Conservation (phyloP, 2,113 vertebrate genomes). For the Platanista minor region DNA sequence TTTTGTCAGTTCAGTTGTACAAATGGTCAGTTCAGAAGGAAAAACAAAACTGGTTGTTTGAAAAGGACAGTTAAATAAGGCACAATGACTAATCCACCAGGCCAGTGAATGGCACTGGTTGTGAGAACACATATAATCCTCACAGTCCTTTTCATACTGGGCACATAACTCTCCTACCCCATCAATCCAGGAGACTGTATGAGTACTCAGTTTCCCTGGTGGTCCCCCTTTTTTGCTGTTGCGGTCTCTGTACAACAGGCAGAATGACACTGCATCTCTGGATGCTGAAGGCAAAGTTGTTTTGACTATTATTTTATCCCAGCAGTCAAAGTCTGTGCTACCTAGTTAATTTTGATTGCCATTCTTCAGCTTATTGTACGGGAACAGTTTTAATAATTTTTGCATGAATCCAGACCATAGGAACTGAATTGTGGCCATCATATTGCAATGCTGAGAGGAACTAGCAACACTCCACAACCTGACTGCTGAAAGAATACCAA, state of each 20-base stretch:
- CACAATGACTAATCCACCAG: background rate
- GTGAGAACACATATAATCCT: background rate
- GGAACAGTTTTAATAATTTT: constrained; percentile 16
- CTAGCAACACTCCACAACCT: background rate
- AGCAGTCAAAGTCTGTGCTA: background rate
- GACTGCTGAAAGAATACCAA: background rate
- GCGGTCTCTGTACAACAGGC: background rate
- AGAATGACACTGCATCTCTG: background rate
- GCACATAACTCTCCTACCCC: too few species aligned
- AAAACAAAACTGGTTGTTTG: background rate
- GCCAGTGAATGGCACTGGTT: background rate
- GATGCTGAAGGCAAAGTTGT: background rate
- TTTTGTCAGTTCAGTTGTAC: background rate
- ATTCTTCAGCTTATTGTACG: background rate
- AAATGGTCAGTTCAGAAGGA: background rate
- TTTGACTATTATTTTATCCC: background rate
- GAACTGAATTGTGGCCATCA: background rate
- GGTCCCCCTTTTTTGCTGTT: background rate
- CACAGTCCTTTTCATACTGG: background rate
- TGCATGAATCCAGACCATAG: background rate
- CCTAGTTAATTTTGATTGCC: background rate
- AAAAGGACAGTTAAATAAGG: background rate
- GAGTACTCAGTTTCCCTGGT: background rate
- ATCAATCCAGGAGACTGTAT: background rate
- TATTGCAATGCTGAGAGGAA: background rate